Base-by-base conservation (phyloP, 1,140 invertebrate genomes). In the Nebria ingens region DNA sequence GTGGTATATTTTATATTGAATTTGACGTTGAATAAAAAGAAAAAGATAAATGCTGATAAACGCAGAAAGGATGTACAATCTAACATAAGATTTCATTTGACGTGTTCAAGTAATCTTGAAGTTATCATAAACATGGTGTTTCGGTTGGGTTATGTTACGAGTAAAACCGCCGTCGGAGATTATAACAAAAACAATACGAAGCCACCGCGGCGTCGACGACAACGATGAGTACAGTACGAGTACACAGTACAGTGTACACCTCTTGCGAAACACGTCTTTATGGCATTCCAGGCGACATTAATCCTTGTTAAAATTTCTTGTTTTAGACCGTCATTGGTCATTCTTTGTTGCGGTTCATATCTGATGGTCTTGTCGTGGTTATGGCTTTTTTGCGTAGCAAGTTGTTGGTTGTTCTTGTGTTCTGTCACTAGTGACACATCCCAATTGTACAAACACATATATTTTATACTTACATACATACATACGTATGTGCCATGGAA, bases 231-330 rank as follows among this genome's bases (percentile, higher is more conserved):
- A n/a, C n/a, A n/a, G n/a, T n/a, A n/a, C n/a, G n/a, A n/a, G n/a
- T n/a, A n/a, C n/a, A n/a, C n/a, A n/a, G n/a, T n/a, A n/a, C n/a
- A 17, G 17, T 45, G 40, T 12, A 3, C 40, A 45, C 40, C 9
- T 45, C 40, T 45, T 45, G 40, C 40, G 15, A 17, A 45, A 45
- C 40, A 45, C 40, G 40, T 45, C 40, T 45, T 45, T 45, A 45
- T 45, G 17, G 40, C 40, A 45, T 45, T 45, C 17, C 40, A 17
- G 40, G 40, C 15, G 40, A 45, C 40, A 45, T 45, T 45, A 45
- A 45, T 45, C 40, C 40, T 45, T 45, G 40, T 45, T 45, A 45
- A 45, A 45, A 45, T 45, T 45, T 45, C 40, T 45, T 45, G 40
- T 45, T 45, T 45, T 45, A 45, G 40, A 17, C 40, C 40, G 40